Conservation (phyloP, 2,797 vertebrate species). For the Erethizon dorsatum region DNA sequence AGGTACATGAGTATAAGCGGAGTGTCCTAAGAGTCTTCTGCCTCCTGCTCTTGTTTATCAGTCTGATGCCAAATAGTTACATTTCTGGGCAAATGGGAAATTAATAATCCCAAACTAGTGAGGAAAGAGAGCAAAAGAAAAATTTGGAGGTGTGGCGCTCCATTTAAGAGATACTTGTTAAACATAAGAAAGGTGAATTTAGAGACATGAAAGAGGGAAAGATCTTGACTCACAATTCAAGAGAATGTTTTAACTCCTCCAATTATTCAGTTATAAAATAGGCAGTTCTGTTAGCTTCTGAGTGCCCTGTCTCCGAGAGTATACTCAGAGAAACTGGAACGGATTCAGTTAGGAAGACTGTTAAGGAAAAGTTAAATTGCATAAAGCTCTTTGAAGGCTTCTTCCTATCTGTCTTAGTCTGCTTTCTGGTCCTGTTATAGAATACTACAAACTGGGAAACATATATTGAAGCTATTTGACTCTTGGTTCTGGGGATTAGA, state of each 20-base stretch:
- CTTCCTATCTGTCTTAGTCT: background rate
- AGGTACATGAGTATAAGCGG: background rate
- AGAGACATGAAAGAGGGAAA: background rate
- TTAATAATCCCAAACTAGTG: background rate
- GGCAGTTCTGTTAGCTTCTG: background rate
- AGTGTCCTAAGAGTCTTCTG: background rate
- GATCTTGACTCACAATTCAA: background rate
- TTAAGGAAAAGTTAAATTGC: background rate
- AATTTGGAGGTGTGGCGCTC: background rate
- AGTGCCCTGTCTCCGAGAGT: background rate
- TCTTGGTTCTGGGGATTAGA: background rate
- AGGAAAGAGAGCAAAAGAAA: background rate
- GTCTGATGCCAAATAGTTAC: background rate
- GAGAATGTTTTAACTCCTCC: background rate
- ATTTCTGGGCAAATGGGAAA: slow-evolving; percentile 32
- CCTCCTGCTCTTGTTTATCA: background rate
- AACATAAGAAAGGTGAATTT: background rate
- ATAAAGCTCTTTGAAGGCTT: background rate
- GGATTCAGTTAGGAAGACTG: background rate
- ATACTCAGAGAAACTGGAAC: background rate
- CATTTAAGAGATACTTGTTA: background rate
- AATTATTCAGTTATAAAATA: background rate
- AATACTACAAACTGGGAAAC: background rate
- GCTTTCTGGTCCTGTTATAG: background rate
- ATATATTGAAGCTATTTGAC: background rate